Percentiles rank a stretch among this genome's conserved stretches.
Evolutionary conservation across 2,113 vertebrate genomes (phyloP).

Genomic region (Polyodon spathula): DNA sequence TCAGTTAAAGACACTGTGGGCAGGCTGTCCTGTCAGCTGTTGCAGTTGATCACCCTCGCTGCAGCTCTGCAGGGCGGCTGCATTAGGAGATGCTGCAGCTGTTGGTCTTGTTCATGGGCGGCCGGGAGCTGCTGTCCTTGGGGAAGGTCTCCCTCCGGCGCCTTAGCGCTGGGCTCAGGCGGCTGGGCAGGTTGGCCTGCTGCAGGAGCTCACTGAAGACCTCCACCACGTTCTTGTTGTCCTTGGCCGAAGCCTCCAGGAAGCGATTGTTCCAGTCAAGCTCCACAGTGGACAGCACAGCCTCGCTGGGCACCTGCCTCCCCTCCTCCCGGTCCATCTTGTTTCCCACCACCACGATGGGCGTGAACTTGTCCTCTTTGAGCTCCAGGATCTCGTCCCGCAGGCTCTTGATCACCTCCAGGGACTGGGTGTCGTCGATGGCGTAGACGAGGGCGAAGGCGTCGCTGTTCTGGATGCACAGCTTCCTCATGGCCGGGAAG

Average conservation of each 20-base stretch:
- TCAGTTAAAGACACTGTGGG: too few species aligned
- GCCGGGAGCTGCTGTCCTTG: constrained; percentile 16
- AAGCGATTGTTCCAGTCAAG: constrained; percentile 43
- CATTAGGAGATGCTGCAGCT: constrained; percentile 47
- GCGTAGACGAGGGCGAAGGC: constrained; percentile 80
- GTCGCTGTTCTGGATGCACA: constrained; percentile 80
- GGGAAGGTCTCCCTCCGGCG: constrained; percentile 32
- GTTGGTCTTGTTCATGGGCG: constrained; percentile 33
- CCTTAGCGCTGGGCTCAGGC: constrained; percentile 33
- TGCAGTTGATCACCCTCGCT: neutral
- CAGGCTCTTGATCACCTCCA: constrained; percentile 69
- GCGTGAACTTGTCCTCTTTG: constrained; percentile 74
- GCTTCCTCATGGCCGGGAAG: constrained; percentile 84
- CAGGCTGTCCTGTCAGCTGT: too few species aligned
- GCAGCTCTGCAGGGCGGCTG: neutral
- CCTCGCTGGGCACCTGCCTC: constrained; percentile 56
- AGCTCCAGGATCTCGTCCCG: constrained; percentile 81
- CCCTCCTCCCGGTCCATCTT: constrained; percentile 58
- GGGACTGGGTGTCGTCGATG: constrained; percentile 70
- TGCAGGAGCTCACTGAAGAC: constrained; percentile 46
- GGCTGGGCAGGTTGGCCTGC: constrained; percentile 36
- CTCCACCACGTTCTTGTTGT: constrained; percentile 34
- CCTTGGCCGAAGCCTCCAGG: constrained; percentile 52
- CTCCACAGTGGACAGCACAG: constrained; percentile 46
- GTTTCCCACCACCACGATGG: constrained; percentile 82